Evolutionary conservation across 2,113 vertebrate species (phyloP).

Genomic region (Galemys pyrenaicus): DNA sequence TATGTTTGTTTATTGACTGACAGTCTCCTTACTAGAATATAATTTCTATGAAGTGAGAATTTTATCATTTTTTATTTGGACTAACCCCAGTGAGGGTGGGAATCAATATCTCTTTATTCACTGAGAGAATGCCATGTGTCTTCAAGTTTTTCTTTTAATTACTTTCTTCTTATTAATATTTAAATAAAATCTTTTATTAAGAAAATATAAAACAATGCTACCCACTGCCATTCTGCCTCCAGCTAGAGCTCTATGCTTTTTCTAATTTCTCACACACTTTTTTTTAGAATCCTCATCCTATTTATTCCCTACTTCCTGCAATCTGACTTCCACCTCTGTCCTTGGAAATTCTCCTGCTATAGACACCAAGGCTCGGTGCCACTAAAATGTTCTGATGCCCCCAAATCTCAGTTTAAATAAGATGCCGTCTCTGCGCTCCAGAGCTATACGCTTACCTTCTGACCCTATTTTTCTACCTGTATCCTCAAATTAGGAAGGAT

Average conservation of each 20-base stretch:
- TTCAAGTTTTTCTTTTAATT: slow-evolving; percentile 3
- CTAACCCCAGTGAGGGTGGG: not conserved
- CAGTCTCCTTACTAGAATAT: not conserved
- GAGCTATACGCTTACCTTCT: not conserved
- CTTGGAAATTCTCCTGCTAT: not conserved
- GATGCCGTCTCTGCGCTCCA: not conserved
- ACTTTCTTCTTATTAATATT: not conserved
- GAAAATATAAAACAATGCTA: not conserved
- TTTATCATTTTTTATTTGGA: not conserved
- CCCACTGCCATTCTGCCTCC: not conserved
- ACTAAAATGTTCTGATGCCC: not conserved
- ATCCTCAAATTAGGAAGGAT: not conserved
- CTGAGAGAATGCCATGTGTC: not conserved
- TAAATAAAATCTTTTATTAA: not conserved
- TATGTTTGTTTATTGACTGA: not conserved
- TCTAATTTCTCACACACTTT: not conserved
- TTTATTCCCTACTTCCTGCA: not conserved
- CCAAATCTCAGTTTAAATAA: not conserved
- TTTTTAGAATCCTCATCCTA: not conserved
- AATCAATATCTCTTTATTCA: not conserved
- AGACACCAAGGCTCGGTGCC: not conserved
- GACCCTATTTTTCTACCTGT: not conserved
- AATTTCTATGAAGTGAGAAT: not conserved
- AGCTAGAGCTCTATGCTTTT: not conserved
- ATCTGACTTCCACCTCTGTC: not conserved